Percentiles rank a stretch among this genome's conserved stretches.
Evolutionary conservation across 2,113 vertebrate genomes (phyloP).

Genomic region (Dipodomys stephensi): DNA sequence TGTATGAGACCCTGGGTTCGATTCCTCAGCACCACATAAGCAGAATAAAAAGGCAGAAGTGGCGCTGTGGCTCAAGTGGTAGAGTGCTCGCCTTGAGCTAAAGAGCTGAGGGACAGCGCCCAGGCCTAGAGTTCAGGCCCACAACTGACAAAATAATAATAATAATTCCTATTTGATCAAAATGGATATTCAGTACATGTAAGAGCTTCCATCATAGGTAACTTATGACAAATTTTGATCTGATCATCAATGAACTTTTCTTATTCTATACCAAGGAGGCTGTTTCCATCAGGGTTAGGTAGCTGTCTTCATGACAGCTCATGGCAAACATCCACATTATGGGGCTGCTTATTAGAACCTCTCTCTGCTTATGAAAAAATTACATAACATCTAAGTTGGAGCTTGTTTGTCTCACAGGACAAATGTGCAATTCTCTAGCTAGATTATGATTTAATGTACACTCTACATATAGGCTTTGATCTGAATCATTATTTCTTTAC

Average conservation of each 20-base stretch:
- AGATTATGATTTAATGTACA: constrained; percentile 8
- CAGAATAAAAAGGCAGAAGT: too few relatives aligned
- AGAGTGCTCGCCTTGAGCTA: too few relatives aligned
- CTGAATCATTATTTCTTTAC: constrained; percentile 6
- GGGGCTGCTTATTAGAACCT: constrained; percentile 9
- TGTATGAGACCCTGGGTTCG: too few relatives aligned
- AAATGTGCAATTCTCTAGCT: background rate
- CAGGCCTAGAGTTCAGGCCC: too few relatives aligned
- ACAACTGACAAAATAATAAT: too few relatives aligned
- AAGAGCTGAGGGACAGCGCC: too few relatives aligned
- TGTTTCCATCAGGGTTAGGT: constrained; percentile 42
- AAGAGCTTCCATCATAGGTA: constrained; percentile 8
- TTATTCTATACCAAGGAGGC: background rate
- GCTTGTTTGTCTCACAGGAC: background rate
- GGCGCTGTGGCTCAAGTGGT: too few relatives aligned
- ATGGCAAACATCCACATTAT: constrained; percentile 2
- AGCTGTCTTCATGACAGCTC: background rate
- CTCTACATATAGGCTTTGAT: constrained; percentile 21
- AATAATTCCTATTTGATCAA: background rate
- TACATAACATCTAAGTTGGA: background rate
- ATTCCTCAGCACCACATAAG: too few relatives aligned
- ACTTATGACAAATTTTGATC: constrained; percentile 54
- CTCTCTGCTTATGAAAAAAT: constrained; percentile 41
- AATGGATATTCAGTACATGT: constrained; percentile 42
- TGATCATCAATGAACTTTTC: background rate